phyloP scores from a whole-genome alignment of 2,888 invertebrate species.

The Volucella inflata region DNA sequence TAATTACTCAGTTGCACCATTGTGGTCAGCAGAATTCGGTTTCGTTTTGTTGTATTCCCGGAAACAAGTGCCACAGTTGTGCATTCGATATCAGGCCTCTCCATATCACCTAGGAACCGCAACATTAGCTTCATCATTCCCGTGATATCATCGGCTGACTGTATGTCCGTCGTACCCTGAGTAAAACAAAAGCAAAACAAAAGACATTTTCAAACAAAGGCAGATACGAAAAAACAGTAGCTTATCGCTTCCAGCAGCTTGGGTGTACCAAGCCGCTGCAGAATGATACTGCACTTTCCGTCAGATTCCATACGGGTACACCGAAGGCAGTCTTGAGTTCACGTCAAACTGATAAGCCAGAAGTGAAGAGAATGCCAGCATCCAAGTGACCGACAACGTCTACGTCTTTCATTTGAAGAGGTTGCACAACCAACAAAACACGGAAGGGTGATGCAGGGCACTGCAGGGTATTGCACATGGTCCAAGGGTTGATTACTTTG shows the following conservation, averaged over 20 bases:
- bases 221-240: slow-evolving; percentile 10
- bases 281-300: slow-evolving; percentile 48
- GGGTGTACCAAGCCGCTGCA: slow-evolving; percentile 11
- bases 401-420: slow-evolving; percentile 52
- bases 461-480: slow-evolving; percentile 30
- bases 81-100: slow-evolving; percentile 54
- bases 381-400: slow-evolving; percentile 41
- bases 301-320: slow-evolving; percentile 35
- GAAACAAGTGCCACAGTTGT: slow-evolving; percentile 57
- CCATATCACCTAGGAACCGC: slow-evolving; percentile 63
- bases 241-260: slow-evolving; percentile 59
- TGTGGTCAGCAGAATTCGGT: slow-evolving; percentile 15
- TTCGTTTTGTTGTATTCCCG: slow-evolving; percentile 38
- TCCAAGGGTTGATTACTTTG: slow-evolving; percentile 63
- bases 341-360: slow-evolving; percentile 63
- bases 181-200: slow-evolving; percentile 11
- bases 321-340: slow-evolving; percentile 64
- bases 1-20: slow-evolving; percentile 42
- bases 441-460: slow-evolving; percentile 52
- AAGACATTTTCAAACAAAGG: slow-evolving; percentile 26
- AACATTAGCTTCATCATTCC: slow-evolving; percentile 28
- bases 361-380: slow-evolving; percentile 1
- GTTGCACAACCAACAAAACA: slow-evolving; percentile 37
- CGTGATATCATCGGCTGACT: slow-evolving; percentile 50
- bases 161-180: background rate